phyloP scores from a whole-genome alignment of 2,797 vertebrate species.

The Arnoldichthys spilopterus region DNA sequence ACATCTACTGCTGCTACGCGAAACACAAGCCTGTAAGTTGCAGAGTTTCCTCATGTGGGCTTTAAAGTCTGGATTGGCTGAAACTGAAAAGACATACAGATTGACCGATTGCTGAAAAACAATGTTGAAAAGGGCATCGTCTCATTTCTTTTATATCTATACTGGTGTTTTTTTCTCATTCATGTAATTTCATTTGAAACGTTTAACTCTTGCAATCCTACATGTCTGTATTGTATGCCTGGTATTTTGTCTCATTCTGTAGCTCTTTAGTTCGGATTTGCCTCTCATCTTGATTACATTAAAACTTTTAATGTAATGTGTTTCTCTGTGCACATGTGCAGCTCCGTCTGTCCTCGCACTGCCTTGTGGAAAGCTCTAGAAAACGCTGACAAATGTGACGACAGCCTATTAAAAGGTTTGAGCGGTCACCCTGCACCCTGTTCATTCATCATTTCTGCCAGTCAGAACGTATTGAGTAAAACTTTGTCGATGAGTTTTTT shows the following conservation, averaged over 20 bases:
- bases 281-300: slow-evolving; percentile 29
- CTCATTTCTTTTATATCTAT: slow-evolving; percentile 28
- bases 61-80: background rate
- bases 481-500: background rate
- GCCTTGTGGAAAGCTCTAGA: slow-evolving; percentile 18
- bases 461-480: too few relatives aligned
- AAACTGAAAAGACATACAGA: slow-evolving; percentile 28
- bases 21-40: background rate
- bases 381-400: slow-evolving; percentile 62
- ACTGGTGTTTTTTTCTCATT: slow-evolving; percentile 11
- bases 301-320: slow-evolving; percentile 42
- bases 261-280: slow-evolving; percentile 2
- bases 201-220: slow-evolving; percentile 10
- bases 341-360: slow-evolving; percentile 36
- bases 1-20: background rate
- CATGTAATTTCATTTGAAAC: slow-evolving; percentile 36
- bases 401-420: slow-evolving; percentile 41
- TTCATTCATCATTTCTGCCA: background rate
- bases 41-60: slow-evolving; percentile 11
- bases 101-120: slow-evolving; percentile 17
- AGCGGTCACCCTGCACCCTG: slow-evolving; percentile 27
- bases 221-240: slow-evolving; percentile 29
- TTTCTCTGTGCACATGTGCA: slow-evolving; percentile 35
- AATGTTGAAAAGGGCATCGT: background rate
- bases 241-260: slow-evolving; percentile 32